These are phyloP conservation scores for Hirudinaria manillensis DNA, from an alignment of 2,888 invertebrate species.

Conservation along the genomic window DNA sequence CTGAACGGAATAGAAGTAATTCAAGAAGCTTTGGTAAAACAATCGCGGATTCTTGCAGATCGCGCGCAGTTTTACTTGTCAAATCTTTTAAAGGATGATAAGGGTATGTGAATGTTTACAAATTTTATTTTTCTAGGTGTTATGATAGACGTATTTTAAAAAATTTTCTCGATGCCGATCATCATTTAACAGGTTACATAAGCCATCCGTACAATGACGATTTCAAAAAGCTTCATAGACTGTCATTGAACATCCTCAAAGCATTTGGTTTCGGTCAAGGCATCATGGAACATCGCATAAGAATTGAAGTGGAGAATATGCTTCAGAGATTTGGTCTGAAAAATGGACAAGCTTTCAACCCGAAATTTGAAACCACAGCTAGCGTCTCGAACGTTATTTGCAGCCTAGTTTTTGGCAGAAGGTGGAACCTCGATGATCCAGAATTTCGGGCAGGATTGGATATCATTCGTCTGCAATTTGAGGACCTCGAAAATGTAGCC, in stretches of 20 bases:
- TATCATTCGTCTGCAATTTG: background rate
- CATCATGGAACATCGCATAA: conserved; percentile 26
- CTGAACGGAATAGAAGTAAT: conserved; percentile 1
- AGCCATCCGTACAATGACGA: conserved; percentile 21
- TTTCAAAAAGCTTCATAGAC: conserved; percentile 24
- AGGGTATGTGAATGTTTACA: background rate
- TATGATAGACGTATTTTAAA: no score
- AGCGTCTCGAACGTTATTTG: conserved; percentile 27
- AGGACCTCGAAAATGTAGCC: no score
- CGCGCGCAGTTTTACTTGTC: background rate
- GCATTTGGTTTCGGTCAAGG: conserved; percentile 31
- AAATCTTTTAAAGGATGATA: background rate
- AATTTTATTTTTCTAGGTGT: no score
- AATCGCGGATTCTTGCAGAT: background rate
- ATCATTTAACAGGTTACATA: conserved; percentile 28
- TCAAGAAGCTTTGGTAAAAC: conserved; percentile 11
- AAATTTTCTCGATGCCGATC: no score
- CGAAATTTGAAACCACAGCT: background rate
- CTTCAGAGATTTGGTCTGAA: background rate
- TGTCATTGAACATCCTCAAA: conserved; percentile 25
- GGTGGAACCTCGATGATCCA: conserved; percentile 11
- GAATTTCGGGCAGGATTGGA: background rate
- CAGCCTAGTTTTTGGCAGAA: conserved; percentile 27
- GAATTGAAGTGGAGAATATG: conserved; percentile 24
- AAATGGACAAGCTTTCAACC: conserved; percentile 24